These are phyloP conservation scores for Leucopsar rothschildi DNA, from an alignment of 2,113 vertebrate species.

Conservation along the genomic window DNA sequence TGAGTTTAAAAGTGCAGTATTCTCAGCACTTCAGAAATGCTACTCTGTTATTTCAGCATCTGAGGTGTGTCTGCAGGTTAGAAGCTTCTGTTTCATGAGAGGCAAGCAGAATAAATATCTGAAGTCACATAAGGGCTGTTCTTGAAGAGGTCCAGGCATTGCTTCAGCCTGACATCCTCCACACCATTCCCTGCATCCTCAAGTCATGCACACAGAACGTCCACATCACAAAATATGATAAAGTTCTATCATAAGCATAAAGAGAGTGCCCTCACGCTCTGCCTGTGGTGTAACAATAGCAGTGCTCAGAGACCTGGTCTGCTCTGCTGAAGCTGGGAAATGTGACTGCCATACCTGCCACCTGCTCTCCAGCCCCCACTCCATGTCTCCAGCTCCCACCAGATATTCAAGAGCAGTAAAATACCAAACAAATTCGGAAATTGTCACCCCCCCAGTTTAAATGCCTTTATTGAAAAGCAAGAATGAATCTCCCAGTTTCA, in stretches of 20 bases:
- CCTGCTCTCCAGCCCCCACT: fast-evolving
- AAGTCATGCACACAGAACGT: neutral
- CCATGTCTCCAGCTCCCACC: fast-evolving
- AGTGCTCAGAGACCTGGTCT: neutral
- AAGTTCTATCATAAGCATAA: no score
- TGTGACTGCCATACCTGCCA: neutral
- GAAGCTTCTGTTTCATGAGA: neutral
- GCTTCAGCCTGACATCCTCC: neutral
- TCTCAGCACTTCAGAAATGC: neutral
- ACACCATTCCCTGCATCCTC: neutral
- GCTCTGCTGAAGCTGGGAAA: neutral
- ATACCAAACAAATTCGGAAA: neutral
- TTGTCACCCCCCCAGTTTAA: neutral
- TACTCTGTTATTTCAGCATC: neutral
- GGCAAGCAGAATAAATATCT: fast-evolving
- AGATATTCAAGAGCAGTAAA: neutral
- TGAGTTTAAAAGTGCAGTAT: neutral
- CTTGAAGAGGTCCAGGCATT: neutral
- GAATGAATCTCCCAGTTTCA: neutral
- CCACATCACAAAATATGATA: neutral
- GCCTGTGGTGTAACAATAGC: fast-evolving
- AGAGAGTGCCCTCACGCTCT: neutral
- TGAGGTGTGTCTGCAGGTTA: neutral
- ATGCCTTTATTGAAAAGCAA: neutral
- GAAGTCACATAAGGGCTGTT: fast-evolving